A percentile compares a stretch with the other conserved stretches of the same genome.
Evolutionary conservation across 2,113 vertebrate species (phyloP).

Genomic region (Notothenia rossii): DNA sequence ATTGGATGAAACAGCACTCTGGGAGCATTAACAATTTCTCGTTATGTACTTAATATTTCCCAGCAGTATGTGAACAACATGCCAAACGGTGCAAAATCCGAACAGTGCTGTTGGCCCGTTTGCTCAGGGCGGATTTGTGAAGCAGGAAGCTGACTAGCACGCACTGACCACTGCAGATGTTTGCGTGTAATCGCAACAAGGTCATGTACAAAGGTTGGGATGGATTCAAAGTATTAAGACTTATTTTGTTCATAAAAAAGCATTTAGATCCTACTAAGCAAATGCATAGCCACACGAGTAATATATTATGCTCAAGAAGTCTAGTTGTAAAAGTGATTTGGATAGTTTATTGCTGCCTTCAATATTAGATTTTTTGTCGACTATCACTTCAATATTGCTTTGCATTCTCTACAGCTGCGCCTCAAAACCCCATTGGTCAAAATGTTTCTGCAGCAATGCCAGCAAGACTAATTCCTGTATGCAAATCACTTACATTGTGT

Average conservation of each 20-base stretch:
- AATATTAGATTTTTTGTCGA: too few species aligned
- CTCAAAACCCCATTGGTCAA: neutral
- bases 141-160: neutral
- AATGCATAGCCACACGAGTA: neutral
- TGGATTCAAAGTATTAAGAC: neutral
- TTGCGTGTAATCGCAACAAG: neutral
- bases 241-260: neutral
- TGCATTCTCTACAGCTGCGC: too few species aligned
- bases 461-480: constrained; percentile 17
- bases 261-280: neutral
- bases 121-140: constrained; percentile 15
- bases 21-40: constrained; percentile 34
- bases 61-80: constrained; percentile 29
- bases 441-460: constrained; percentile 18
- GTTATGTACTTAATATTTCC: constrained; percentile 19
- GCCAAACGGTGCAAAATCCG: neutral
- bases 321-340: neutral
- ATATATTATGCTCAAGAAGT: neutral
- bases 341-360: neutral
- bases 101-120: constrained; percentile 9
- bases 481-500: constrained; percentile 10
- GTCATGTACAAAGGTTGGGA: neutral
- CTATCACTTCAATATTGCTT: neutral
- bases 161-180: neutral
- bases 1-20: constrained; percentile 47